Evolutionary conservation across 2,888 invertebrate genomes (phyloP).

Genomic region (Sthenelais limicola): DNA sequence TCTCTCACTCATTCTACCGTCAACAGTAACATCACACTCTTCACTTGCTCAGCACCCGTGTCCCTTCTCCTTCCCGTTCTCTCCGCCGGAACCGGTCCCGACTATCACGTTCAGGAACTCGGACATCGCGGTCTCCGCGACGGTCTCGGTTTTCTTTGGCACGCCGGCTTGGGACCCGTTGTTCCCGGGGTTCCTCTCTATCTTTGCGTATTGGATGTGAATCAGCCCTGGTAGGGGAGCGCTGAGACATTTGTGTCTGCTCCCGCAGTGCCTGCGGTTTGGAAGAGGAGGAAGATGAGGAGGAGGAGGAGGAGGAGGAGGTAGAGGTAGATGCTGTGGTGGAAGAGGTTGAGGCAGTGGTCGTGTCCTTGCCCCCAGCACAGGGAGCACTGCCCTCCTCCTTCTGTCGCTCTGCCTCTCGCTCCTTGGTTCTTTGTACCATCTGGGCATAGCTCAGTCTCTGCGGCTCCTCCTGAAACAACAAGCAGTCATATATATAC

Average conservation of each 20-base stretch:
- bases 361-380: background rate
- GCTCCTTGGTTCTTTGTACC: constrained; percentile 48
- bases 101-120: constrained; percentile 11
- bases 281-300: background rate
- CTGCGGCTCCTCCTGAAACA: constrained; percentile 11
- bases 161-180: constrained; percentile 87
- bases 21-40: too few relatives aligned
- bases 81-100: constrained; percentile 19
- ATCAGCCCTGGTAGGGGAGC: constrained; percentile 23
- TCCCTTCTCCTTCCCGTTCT: background rate
- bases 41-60: constrained; percentile 34
- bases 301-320: background rate
- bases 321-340: background rate
- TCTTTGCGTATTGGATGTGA: constrained; percentile 20
- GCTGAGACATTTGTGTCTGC: constrained; percentile 21
- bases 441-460: constrained; percentile 52
- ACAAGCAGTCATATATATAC: background rate
- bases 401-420: constrained; percentile 28
- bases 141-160: constrained; percentile 87
- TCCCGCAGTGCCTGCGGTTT: constrained; percentile 12
- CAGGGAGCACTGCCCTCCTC: background rate
- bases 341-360: background rate
- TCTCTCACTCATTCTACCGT: too few relatives aligned
- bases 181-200: constrained; percentile 48
- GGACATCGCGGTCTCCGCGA: constrained; percentile 33